A percentile compares a stretch with the other conserved stretches of the same genome.
Conservation (phyloP, 92 coral and sea anemone species). For the Parazoanthus swiftii region DNA sequence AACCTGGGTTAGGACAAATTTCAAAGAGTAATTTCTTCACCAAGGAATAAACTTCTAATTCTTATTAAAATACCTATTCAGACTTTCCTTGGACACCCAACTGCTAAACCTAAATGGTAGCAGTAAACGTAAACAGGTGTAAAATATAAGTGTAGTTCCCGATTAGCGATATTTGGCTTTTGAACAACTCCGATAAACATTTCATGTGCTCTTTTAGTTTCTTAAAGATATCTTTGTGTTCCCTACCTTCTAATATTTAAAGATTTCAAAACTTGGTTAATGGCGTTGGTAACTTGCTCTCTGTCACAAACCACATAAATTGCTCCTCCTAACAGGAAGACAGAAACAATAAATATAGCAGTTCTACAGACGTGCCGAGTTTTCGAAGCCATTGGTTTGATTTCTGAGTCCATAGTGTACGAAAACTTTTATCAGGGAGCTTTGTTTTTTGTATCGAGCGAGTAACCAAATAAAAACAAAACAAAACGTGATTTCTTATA, state of each 20-base stretch:
- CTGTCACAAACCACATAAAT: background rate
- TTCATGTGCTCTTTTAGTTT: too few species aligned
- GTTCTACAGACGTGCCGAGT: background rate
- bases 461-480: background rate
- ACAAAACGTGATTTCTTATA: background rate
- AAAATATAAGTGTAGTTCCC: too few species aligned
- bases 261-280: slow-evolving; percentile 1
- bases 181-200: too few species aligned
- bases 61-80: too few species aligned
- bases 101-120: too few species aligned
- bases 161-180: too few species aligned
- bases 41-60: too few species aligned
- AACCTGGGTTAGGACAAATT: too few species aligned
- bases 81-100: too few species aligned
- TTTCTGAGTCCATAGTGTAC: background rate
- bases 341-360: background rate
- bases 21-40: too few species aligned
- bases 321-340: background rate
- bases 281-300: background rate
- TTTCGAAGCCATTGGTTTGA: background rate
- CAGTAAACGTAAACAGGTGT: too few species aligned
- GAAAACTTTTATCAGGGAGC: background rate
- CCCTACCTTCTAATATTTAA: background rate
- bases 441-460: background rate
- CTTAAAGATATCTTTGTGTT: background rate